phyloP scores from a whole-genome alignment of 2,113 vertebrate species.

The Pomatorhinus ruficollis region DNA sequence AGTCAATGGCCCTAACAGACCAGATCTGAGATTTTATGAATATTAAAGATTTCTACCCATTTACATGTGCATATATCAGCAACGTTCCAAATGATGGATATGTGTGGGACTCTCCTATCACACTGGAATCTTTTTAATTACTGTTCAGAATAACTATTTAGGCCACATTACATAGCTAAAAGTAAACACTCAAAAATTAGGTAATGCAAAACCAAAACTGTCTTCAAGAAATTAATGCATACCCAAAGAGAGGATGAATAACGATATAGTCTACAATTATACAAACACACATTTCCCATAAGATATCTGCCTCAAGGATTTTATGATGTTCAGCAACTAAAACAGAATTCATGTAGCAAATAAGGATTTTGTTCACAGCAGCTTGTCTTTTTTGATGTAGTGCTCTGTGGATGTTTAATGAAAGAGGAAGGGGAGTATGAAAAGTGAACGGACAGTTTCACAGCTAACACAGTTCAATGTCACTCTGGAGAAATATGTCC shows the following conservation, averaged over 20 bases:
- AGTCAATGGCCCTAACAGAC: neutral
- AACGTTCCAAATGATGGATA: neutral
- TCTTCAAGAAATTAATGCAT: neutral
- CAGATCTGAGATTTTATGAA: neutral
- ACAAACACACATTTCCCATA: slow-evolving; percentile 32
- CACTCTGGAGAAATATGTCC: slow-evolving; percentile 4
- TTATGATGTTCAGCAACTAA: slow-evolving; percentile 32
- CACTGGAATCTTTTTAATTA: neutral
- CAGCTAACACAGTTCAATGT: neutral
- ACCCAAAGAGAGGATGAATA: neutral
- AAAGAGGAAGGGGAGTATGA: neutral
- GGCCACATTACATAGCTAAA: neutral
- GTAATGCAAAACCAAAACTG: neutral
- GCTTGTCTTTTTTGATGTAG: neutral
- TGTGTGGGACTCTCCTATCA: neutral
- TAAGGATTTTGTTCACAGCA: slow-evolving; percentile 28
- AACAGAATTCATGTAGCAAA: slow-evolving; percentile 41
- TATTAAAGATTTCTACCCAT: neutral
- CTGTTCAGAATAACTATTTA: neutral
- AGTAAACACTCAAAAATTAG: neutral
- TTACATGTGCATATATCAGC: neutral
- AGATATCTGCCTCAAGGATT: slow-evolving; percentile 39
- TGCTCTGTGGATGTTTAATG: neutral
- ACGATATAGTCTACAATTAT: neutral
- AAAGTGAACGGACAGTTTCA: neutral